Base-by-base conservation (phyloP, 1,140 invertebrate genomes). In the Drosophila kohkoa region DNA sequence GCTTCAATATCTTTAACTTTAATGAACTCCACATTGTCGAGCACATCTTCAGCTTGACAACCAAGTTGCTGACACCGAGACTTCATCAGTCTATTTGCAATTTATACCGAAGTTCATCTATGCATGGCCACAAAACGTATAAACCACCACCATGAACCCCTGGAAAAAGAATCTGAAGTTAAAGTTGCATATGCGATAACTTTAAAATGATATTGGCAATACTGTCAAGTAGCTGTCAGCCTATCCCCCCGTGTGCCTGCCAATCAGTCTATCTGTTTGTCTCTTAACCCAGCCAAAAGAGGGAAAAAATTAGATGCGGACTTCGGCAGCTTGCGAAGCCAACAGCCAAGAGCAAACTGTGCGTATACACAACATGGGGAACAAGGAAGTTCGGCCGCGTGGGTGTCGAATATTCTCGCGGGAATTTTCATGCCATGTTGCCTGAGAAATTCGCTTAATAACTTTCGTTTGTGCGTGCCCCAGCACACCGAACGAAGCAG, bases 381-480 rank as follows among this genome's bases (percentile, higher is more conserved):
- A 43, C 41, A 43, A 43, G 41, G 41, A 43, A 43, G 41, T 43
- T 59, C 68, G 77, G 38, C 49, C 62, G 62, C 41, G 66, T 68
- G 73, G 69, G 80, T 79, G 77, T 83, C 78, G 85, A 81, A 81
- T 81, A 85, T 81, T 89, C 85, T 81, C 81, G 78, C 75, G 85
- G 81, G 85, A 89, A 88, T 82, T 88, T 82, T 77, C 78, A 81
- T 88, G 81, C 80, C 77, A 72, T 66, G 70, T 82, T 82, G 82
- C 77, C 77, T 82, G 77, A 81, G 83, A 88, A 88, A 89, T 89
- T 89, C 85, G 85, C 85, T 89, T 88, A 88, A 88, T 88, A 88
- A 88, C 85, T 88, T 89, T 83, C 52, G 67, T 63, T 62, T 64
- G 49, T 49, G 73, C 32, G 60, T 48, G 64, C 51, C 13, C 49